phyloP scores from a whole-genome alignment of 2,797 vertebrate genomes.

The Enteromius trimaculatus region DNA sequence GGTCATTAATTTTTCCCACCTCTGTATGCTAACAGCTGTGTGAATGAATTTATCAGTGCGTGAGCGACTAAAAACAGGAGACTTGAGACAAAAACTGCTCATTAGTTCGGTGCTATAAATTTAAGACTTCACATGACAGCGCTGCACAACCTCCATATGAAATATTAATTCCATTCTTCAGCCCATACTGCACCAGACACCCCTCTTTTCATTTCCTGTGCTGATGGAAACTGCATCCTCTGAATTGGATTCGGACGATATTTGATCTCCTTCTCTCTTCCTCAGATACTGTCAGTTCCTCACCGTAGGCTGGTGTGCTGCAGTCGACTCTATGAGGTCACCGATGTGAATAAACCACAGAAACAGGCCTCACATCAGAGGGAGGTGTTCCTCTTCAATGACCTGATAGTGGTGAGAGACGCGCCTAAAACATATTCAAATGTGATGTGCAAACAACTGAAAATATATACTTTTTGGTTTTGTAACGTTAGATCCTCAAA shows the following conservation, averaged over 20 bases:
- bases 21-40: slow-evolving; percentile 24
- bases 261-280: slow-evolving; percentile 19
- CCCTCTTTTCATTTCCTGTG: slow-evolving; percentile 56
- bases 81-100: neutral
- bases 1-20: slow-evolving; percentile 18
- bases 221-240: slow-evolving; percentile 16
- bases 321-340: slow-evolving; percentile 96
- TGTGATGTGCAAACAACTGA: neutral
- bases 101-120: slow-evolving; percentile 34
- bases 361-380: slow-evolving; percentile 97
- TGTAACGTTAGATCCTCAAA: slow-evolving; percentile 88
- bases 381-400: slow-evolving; percentile 98
- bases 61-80: neutral
- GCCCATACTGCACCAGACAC: neutral
- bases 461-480: neutral
- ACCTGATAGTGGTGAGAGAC: slow-evolving; percentile 91
- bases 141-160: slow-evolving; percentile 27
- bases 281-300: slow-evolving; percentile 92
- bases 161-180: slow-evolving; percentile 34
- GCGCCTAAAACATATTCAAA: neutral
- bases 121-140: slow-evolving; percentile 35
- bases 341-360: slow-evolving; percentile 94
- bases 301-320: slow-evolving; percentile 97
- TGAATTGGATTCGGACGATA: slow-evolving; percentile 7
- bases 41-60: slow-evolving; percentile 27